Percentiles rank a stretch among this genome's conserved stretches.
phyloP scores from a whole-genome alignment of 2,113 vertebrate species.

The Perca fluviatilis region DNA sequence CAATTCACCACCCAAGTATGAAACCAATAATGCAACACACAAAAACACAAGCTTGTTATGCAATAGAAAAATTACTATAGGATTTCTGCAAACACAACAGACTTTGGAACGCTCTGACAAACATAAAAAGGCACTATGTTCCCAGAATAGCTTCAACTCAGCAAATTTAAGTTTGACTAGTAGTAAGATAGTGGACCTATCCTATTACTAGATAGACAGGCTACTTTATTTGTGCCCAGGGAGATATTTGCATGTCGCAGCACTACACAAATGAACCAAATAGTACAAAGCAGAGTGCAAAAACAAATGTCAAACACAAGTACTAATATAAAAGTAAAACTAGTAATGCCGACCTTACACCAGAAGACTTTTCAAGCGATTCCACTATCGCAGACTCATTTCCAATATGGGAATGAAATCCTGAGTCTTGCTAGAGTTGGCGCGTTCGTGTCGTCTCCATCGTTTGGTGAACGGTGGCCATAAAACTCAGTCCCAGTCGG shows the following conservation, averaged over 20 bases:
- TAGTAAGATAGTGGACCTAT: not conserved
- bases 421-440: too few relatives aligned
- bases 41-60: not conserved
- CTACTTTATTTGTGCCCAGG: not conserved
- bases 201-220: not conserved
- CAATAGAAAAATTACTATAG: not conserved
- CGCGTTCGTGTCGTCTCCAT: too few relatives aligned
- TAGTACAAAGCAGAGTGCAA: not conserved
- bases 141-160: not conserved
- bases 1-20: not conserved
- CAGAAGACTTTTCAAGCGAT: too few relatives aligned
- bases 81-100: not conserved
- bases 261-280: not conserved
- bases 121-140: not conserved
- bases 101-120: not conserved
- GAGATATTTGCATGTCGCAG: not conserved
- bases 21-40: not conserved
- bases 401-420: too few relatives aligned
- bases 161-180: not conserved
- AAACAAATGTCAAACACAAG: not conserved
- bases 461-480: too few relatives aligned
- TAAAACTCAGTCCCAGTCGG: too few relatives aligned
- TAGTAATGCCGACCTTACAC: too few relatives aligned
- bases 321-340: not conserved
- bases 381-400: too few relatives aligned